Percentiles rank a stretch among this genome's conserved stretches.
Conservation (phyloP, 2,797 vertebrate genomes). For the Sebastolobus alascanus region DNA sequence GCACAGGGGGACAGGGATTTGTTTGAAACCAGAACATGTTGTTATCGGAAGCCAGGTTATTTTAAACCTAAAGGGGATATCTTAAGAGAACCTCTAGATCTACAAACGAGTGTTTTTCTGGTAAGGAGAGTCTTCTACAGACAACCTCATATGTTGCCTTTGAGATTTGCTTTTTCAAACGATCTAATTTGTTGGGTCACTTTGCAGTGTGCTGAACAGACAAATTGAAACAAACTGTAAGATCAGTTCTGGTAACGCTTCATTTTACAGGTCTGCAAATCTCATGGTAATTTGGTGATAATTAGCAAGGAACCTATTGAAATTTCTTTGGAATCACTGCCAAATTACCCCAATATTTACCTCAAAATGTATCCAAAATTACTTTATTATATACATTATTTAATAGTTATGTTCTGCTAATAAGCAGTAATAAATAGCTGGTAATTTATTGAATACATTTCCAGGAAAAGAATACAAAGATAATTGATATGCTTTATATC, state of each 20-base stretch:
- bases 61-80: conserved; percentile 57
- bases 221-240: conserved; percentile 7
- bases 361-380: no score
- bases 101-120: conserved; percentile 15
- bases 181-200: background rate
- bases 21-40: conserved; percentile 66
- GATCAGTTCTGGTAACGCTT: background rate
- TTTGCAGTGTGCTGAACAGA: conserved; percentile 16
- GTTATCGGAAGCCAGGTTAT: conserved; percentile 68
- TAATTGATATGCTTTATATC: no score
- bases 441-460: no score
- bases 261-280: no score
- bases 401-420: no score
- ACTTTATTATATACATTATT: no score
- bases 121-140: conserved; percentile 19
- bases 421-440: no score
- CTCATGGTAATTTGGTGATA: no score
- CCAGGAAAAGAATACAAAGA: no score
- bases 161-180: background rate
- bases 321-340: no score
- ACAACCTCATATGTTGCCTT: conserved; percentile 9
- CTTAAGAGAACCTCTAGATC: conserved; percentile 40
- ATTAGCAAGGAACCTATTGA: no score
- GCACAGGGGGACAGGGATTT: conserved; percentile 58
- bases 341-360: no score